Evolutionary conservation across 2,888 invertebrate genomes (phyloP).

Genomic region (Blera fallax): DNA sequence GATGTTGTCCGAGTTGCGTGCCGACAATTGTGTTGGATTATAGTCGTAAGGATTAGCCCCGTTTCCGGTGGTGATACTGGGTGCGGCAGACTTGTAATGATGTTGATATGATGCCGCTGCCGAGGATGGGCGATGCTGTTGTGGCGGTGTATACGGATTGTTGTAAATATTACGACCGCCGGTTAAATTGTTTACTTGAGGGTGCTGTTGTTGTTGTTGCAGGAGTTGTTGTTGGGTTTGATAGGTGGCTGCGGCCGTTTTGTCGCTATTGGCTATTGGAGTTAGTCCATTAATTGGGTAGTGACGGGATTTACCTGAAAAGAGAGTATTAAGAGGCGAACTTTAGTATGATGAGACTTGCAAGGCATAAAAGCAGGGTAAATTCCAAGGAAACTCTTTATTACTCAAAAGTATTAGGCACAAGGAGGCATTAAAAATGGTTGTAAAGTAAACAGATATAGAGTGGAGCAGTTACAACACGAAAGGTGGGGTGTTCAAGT

Average conservation of each 20-base stretch:
- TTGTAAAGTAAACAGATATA: no score
- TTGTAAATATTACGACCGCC: slow-evolving; percentile 84
- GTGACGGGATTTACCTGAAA: slow-evolving; percentile 89
- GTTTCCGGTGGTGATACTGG: slow-evolving; percentile 72
- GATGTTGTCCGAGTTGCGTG: slow-evolving; percentile 86
- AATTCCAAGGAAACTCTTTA: not conserved
- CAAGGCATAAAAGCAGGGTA: not conserved
- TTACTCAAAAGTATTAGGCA: not conserved
- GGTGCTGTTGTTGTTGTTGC: slow-evolving; percentile 80
- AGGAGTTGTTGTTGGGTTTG: slow-evolving; percentile 76
- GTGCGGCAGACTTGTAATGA: slow-evolving; percentile 78
- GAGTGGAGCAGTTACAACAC: no score
- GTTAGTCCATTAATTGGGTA: slow-evolving; percentile 85
- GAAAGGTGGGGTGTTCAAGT: no score
- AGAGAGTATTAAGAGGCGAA: slow-evolving; percentile 13
- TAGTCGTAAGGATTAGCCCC: slow-evolving; percentile 78
- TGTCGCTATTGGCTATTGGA: slow-evolving; percentile 75
- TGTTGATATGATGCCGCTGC: slow-evolving; percentile 76
- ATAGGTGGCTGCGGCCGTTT: slow-evolving; percentile 51
- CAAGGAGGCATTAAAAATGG: not conserved
- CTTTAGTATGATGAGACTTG: not conserved
- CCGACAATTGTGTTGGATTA: slow-evolving; percentile 83
- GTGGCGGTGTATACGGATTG: slow-evolving; percentile 82
- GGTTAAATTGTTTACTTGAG: slow-evolving; percentile 73
- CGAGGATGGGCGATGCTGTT: slow-evolving; percentile 74